Evolutionary conservation across 1,140 invertebrate genomes (phyloP).

Genomic region (Drosophila tani): DNA sequence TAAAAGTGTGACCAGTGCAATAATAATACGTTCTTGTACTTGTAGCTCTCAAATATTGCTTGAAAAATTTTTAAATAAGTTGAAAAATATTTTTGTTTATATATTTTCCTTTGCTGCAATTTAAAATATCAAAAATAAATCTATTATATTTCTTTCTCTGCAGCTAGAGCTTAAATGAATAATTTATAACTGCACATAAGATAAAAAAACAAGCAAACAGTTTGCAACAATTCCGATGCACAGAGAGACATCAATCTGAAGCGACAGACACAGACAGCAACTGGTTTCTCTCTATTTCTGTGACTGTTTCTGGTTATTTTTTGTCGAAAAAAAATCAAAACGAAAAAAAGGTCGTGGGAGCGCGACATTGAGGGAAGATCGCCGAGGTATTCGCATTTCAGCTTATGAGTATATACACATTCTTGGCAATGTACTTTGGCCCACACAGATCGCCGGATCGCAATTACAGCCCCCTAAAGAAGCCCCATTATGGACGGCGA

Average conservation of each 20-base stretch:
- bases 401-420: slow-evolving; percentile 8
- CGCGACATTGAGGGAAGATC: slow-evolving; percentile 64
- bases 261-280: background rate
- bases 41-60: background rate
- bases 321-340: background rate
- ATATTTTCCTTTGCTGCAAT: too few relatives aligned
- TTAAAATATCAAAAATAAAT: too few relatives aligned
- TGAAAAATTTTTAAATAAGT: background rate
- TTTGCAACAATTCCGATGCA: slow-evolving; percentile 31
- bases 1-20: background rate
- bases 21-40: background rate
- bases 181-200: slow-evolving; percentile 36
- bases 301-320: slow-evolving; percentile 26
- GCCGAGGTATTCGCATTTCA: slow-evolving; percentile 11
- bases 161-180: slow-evolving; percentile 12
- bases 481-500: slow-evolving; percentile 19
- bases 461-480: slow-evolving; percentile 41
- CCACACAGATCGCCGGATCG: slow-evolving; percentile 19
- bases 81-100: too few relatives aligned
- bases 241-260: slow-evolving; percentile 34
- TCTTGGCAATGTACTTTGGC: slow-evolving; percentile 41
- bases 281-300: slow-evolving; percentile 41
- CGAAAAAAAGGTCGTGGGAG: slow-evolving; percentile 66
- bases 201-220: slow-evolving; percentile 5
- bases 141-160: slow-evolving; percentile 1